These are phyloP conservation scores for Alviniconcha marisindica DNA, from an alignment of 1,140 invertebrate genomes.

Conservation along the genomic window DNA sequence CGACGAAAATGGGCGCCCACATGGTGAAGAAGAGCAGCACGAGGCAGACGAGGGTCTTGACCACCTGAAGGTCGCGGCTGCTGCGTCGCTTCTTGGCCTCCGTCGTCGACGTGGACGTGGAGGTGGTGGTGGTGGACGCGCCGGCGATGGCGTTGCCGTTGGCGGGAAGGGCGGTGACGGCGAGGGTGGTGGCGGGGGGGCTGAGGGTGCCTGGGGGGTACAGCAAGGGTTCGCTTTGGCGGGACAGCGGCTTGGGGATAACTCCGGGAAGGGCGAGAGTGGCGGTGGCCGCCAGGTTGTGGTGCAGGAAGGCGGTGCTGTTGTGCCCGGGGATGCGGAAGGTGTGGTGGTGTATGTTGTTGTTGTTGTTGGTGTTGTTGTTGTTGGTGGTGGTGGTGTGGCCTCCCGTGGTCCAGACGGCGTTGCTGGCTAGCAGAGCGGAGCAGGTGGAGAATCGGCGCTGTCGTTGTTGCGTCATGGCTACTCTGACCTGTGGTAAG, in stretches of 20 bases:
- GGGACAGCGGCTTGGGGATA: too few relatives aligned
- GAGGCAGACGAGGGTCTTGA: slow-evolving; percentile 59
- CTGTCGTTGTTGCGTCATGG: slow-evolving; percentile 16
- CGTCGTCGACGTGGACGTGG: neutral
- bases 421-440: neutral
- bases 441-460: slow-evolving; percentile 21
- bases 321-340: neutral
- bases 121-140: neutral
- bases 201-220: too few relatives aligned
- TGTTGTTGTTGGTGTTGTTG: neutral
- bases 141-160: neutral
- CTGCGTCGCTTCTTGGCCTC: slow-evolving; percentile 37
- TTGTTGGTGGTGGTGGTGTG: neutral
- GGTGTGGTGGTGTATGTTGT: neutral
- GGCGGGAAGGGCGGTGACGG: neutral
- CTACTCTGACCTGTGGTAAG: neutral
- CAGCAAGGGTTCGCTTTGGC: neutral
- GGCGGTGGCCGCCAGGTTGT: too few relatives aligned
- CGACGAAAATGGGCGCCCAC: slow-evolving; percentile 66
- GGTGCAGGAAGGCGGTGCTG: neutral
- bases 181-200: too few relatives aligned
- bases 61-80: slow-evolving; percentile 52
- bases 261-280: too few relatives aligned
- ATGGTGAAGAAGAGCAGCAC: slow-evolving; percentile 64
- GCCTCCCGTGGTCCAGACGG: neutral